A percentile compares a stretch with the other conserved stretches of the same genome.
phyloP scores from a whole-genome alignment of 1,140 invertebrate genomes.

The Drosophila subobscura region DNA sequence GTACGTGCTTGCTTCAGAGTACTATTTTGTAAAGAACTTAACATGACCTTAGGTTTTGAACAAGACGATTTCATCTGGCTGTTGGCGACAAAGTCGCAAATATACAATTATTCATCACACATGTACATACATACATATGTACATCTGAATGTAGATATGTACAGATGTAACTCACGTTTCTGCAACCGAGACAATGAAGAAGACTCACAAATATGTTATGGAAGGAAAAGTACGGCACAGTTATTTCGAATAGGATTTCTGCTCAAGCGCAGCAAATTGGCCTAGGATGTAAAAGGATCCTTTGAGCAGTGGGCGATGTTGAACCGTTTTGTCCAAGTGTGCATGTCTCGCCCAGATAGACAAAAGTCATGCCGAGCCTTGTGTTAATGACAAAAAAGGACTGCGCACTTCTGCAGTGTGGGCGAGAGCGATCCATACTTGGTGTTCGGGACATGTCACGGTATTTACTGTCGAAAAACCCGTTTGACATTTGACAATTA shows the following conservation, averaged over 20 bases:
- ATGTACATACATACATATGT: slow-evolving; percentile 37
- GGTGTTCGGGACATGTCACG: slow-evolving; percentile 56
- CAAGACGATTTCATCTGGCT: slow-evolving; percentile 66
- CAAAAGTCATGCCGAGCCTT: slow-evolving; percentile 41
- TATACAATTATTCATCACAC: slow-evolving; percentile 51
- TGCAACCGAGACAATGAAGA: slow-evolving; percentile 4
- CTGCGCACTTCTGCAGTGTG: slow-evolving; percentile 46
- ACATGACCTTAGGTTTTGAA: slow-evolving; percentile 64
- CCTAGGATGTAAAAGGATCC: slow-evolving; percentile 51
- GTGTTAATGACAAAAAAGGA: slow-evolving; percentile 33
- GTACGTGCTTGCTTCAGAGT: slow-evolving; percentile 24
- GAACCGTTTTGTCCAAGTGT: slow-evolving; percentile 26
- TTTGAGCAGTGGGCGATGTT: slow-evolving; percentile 16
- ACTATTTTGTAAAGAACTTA: slow-evolving; percentile 39
- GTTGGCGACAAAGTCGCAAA: slow-evolving; percentile 64
- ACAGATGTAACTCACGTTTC: slow-evolving; percentile 32
- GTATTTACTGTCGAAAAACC: slow-evolving; percentile 39
- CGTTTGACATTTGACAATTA: slow-evolving; percentile 66
- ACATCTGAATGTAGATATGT: slow-evolving; percentile 19
- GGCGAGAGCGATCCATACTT: slow-evolving; percentile 36
- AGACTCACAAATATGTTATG: slow-evolving; percentile 20
- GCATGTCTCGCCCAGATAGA: slow-evolving; percentile 22
- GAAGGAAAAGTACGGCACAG: slow-evolving; percentile 33
- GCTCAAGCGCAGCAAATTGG: slow-evolving; percentile 74
- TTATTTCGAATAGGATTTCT: slow-evolving; percentile 57